These are phyloP conservation scores for Melipona bicolor DNA, from an alignment of 2,888 invertebrate species.

Conservation along the genomic window DNA sequence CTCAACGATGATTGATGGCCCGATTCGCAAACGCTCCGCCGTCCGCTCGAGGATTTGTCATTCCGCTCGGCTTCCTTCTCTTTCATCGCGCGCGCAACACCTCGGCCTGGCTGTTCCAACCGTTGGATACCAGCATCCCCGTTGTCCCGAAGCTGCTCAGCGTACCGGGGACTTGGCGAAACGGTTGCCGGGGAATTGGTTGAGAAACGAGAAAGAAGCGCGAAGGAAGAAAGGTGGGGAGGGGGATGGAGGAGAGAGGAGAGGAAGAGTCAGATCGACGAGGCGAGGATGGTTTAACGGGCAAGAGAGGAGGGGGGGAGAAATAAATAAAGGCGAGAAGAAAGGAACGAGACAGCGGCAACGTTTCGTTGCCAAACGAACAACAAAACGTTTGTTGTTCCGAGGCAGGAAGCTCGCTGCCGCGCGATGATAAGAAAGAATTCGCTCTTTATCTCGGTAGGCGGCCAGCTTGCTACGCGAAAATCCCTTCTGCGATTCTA, in stretches of 20 bases:
- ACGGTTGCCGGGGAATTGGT: background rate
- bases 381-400: conserved; percentile 62
- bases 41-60: conserved; percentile 75
- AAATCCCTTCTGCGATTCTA: conserved; percentile 36
- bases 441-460: conserved; percentile 55
- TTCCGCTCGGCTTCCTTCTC: conserved; percentile 68
- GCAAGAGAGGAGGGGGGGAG: background rate
- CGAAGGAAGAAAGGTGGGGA: background rate
- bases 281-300: conserved; percentile 20
- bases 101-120: conserved; percentile 59
- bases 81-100: conserved; percentile 60
- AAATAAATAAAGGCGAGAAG: conserved; percentile 17
- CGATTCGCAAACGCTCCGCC: conserved; percentile 73
- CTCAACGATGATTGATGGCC: too few relatives aligned
- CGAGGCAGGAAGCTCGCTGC: conserved; percentile 55
- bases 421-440: conserved; percentile 68
- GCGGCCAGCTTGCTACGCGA: conserved; percentile 21
- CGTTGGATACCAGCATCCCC: conserved; percentile 16
- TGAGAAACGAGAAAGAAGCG: background rate
- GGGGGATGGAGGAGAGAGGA: background rate
- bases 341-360: conserved; percentile 11
- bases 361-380: conserved; percentile 61
- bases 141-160: conserved; percentile 30
- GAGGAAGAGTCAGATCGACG: conserved; percentile 13
- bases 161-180: conserved; percentile 34